Base-by-base conservation (phyloP, 2,797 vertebrate species). In the Coregonus sp. region DNA sequence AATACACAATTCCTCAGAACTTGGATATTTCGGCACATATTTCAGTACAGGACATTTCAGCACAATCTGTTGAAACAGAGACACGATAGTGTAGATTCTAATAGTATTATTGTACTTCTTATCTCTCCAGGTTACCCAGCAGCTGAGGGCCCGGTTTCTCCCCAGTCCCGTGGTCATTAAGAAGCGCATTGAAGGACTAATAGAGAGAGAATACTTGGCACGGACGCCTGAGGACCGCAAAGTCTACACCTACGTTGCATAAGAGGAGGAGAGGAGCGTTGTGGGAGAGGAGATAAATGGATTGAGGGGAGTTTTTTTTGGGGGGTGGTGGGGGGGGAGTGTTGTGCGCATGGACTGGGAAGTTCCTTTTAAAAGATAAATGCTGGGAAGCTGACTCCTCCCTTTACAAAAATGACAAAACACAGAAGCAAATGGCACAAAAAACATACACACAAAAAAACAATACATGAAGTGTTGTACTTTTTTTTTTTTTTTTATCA, bases 181-280 rank as follows among this genome's bases (percentile, higher is more conserved):
- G 95, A 98, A 98, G 89, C 97, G 98, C 89, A 99, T 99, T 92
- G 98, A 99, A 96, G 97, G 97, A 98, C 97, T 99, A 92, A 99
- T 99, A 96, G 98, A 99, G 94, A 96, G 97, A 95, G 97, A 99
- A 92, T 99, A 99, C 95, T 95, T 99, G 96, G 98, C 97, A 87
- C 96, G 97, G 95, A 99, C 97, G 86, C 96, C 97, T 80, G 98
- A 99, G 89, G 97, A 99, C 94, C 96, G 96, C 91, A 99, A 98
- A 97, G 96, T 99, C 85, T 99, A 99, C 95, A 99, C 96, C 89
- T 99, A 99, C 73, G 97, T 99, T 92, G 97, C 97, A 84, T 99
- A 98, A 95, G 94, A 90, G 76, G 79, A 78, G 91, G 90, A 90
- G 82, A 86, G 66, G 65, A 52, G 37, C 59, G 51, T 75, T 50